Evolutionary conservation across 2,113 vertebrate genomes (phyloP).

Genomic region (Sinosuthora webbiana): DNA sequence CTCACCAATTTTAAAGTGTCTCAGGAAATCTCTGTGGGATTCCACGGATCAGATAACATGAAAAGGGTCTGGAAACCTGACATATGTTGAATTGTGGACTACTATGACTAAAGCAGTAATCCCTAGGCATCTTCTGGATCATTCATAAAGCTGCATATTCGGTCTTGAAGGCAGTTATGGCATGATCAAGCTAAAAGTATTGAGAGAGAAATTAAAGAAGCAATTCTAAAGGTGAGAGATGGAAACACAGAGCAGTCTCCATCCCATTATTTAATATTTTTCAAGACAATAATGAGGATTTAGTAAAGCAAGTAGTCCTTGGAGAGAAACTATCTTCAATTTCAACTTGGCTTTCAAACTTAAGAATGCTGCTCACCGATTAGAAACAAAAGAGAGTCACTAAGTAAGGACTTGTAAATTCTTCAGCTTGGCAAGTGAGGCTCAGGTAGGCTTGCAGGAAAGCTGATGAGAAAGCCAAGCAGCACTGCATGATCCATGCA

Average conservation of each 20-base stretch:
- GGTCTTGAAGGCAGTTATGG: neutral
- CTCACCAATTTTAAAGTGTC: slow-evolving; percentile 13
- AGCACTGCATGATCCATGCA: neutral
- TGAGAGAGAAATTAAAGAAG: neutral
- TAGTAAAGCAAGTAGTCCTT: neutral
- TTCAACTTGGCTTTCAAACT: neutral
- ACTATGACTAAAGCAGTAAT: neutral
- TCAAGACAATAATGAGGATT: neutral
- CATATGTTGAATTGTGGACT: neutral
- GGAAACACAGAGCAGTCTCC: neutral
- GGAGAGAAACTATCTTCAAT: neutral
- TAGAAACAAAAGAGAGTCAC: neutral
- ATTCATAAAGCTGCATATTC: neutral
- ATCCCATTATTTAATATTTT: neutral
- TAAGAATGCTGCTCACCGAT: neutral
- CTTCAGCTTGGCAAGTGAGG: neutral
- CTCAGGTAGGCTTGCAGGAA: neutral
- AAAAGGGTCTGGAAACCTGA: neutral
- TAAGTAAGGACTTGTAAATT: neutral
- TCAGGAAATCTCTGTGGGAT: slow-evolving; percentile 22
- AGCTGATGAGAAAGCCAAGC: neutral
- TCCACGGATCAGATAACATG: neutral
- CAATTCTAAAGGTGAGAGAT: neutral
- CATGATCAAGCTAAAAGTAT: neutral
- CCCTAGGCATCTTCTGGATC: neutral